Evolutionary conservation across 2,113 vertebrate genomes (phyloP).

Genomic region (Gopherus evgoodei): DNA sequence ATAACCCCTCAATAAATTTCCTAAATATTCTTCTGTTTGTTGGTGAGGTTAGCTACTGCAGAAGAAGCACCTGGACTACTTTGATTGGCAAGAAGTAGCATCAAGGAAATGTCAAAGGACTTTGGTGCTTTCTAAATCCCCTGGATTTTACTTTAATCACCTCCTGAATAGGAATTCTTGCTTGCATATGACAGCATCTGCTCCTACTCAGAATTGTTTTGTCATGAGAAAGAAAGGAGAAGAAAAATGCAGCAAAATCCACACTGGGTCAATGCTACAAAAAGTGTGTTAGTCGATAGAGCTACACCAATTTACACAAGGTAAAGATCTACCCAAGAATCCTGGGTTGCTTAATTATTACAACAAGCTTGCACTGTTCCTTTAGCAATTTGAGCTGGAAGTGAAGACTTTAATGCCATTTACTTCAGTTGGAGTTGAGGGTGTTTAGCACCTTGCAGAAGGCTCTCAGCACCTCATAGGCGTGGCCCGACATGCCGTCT

Average conservation of each 20-base stretch:
- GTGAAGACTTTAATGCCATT: background rate
- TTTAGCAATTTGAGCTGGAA: background rate
- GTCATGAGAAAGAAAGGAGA: background rate
- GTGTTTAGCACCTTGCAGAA: background rate
- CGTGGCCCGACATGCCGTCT: background rate
- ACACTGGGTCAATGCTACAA: background rate
- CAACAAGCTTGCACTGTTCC: constrained; percentile 1
- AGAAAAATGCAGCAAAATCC: background rate
- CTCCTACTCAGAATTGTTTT: background rate
- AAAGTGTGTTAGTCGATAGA: background rate
- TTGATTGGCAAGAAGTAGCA: background rate
- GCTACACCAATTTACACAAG: background rate
- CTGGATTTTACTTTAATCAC: background rate
- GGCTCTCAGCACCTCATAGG: background rate
- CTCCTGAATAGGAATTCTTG: background rate
- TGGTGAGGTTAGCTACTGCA: background rate
- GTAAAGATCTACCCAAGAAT: background rate
- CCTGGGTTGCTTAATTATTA: background rate
- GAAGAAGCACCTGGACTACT: background rate
- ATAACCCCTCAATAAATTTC: background rate
- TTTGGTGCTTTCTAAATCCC: background rate
- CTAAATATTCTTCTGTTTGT: background rate
- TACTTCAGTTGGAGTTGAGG: background rate
- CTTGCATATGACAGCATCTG: background rate
- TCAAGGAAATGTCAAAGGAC: background rate